These are phyloP conservation scores for Cydia pomonella DNA, from an alignment of 1,140 invertebrate species.

Conservation along the genomic window DNA sequence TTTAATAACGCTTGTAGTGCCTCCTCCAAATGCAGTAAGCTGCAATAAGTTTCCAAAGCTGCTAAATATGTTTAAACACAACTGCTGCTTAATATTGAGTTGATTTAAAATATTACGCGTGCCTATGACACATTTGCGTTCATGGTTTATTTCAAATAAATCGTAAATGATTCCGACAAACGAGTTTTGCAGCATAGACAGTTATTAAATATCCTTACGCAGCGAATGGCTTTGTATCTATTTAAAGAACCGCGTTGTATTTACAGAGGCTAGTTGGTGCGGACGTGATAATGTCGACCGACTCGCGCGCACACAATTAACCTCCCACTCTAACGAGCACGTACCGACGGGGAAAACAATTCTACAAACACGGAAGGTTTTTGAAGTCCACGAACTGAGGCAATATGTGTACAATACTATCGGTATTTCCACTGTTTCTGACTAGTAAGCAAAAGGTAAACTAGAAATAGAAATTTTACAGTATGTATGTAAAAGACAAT, in stretches of 20 bases:
- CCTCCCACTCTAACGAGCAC: conserved; percentile 15
- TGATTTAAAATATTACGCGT: too few species aligned
- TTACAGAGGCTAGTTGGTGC: conserved; percentile 23
- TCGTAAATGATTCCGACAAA: background rate
- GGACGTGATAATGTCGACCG: conserved; percentile 28
- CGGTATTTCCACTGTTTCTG: background rate
- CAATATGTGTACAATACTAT: background rate
- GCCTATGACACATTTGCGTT: background rate
- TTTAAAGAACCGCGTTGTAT: conserved; percentile 18
- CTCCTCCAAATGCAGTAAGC: background rate
- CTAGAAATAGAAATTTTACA: too few species aligned
- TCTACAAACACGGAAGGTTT: conserved; percentile 11
- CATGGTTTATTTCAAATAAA: background rate
- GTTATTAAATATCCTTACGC: conserved; percentile 18
- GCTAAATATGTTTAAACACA: background rate
- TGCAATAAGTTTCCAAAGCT: background rate
- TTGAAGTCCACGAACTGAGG: background rate
- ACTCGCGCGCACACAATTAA: conserved; percentile 22
- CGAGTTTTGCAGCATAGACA: background rate
- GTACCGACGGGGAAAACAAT: conserved; percentile 26
- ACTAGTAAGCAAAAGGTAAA: background rate
- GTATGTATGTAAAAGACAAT: too few species aligned
- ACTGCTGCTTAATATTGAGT: background rate
- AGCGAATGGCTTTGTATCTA: conserved; percentile 13
- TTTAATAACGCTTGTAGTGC: background rate